A percentile compares a stretch with the other conserved stretches of the same genome.
These are phyloP conservation scores for Nematopogon swammerdamellus DNA, from an alignment of 2,888 invertebrate genomes.

Conservation along the genomic window DNA sequence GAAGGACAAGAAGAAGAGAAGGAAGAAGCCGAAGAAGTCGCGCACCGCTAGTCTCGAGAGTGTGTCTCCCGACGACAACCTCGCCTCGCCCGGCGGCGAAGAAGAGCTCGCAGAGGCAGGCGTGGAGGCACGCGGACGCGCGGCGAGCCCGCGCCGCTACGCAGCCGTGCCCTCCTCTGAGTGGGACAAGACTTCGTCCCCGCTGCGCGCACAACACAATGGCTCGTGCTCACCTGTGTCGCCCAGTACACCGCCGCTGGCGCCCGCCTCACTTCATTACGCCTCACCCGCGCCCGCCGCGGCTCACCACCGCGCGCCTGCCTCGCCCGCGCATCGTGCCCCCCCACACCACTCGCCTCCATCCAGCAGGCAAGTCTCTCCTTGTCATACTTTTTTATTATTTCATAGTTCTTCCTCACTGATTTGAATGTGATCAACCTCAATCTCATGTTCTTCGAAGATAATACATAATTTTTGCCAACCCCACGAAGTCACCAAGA, in stretches of 20 bases:
- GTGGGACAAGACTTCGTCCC: slow-evolving; percentile 54
- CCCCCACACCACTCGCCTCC: slow-evolving; percentile 23
- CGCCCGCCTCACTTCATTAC: slow-evolving; percentile 37
- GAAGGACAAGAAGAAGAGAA: slow-evolving; percentile 70
- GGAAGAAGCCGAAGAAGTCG: slow-evolving; percentile 64
- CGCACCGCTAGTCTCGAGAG: slow-evolving; percentile 67
- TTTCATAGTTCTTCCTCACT: too few species aligned
- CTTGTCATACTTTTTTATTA: too few species aligned
- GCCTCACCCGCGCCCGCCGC: slow-evolving; percentile 27
- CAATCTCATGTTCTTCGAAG: too few species aligned
- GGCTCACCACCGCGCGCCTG: slow-evolving; percentile 25
- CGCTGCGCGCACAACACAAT: slow-evolving; percentile 40
- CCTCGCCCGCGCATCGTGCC: slow-evolving; percentile 18
- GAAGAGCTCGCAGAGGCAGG: slow-evolving; percentile 14
- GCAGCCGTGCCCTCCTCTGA: slow-evolving; percentile 43
- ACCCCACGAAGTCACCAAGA: too few species aligned
- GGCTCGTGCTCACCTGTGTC: slow-evolving; percentile 59
- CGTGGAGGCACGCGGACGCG: slow-evolving; percentile 5
- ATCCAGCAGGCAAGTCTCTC: neutral
- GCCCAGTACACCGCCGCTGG: slow-evolving; percentile 53
- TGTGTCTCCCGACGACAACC: slow-evolving; percentile 54
- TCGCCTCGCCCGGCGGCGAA: slow-evolving; percentile 25
- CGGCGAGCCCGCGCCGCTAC: slow-evolving; percentile 30
- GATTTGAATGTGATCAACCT: too few species aligned
- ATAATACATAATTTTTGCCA: too few species aligned